phyloP scores from a whole-genome alignment of 2,113 vertebrate species.

The Entelurus aequoreus region DNA sequence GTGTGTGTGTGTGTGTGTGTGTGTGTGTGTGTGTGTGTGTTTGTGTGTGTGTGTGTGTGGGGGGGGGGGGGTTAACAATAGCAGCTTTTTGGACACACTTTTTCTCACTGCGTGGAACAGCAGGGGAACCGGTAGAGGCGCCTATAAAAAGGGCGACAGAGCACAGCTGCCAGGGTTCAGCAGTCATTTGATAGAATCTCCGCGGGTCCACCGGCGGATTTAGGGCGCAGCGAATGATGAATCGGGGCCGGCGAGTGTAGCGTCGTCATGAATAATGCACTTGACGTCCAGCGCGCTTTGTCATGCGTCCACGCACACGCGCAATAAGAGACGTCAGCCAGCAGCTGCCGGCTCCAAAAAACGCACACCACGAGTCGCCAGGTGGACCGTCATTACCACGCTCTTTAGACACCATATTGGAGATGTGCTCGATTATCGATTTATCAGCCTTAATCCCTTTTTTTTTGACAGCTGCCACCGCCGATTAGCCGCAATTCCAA shows the following conservation, averaged over 20 bases:
- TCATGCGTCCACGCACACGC: constrained; percentile 20
- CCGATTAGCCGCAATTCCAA: constrained; percentile 5
- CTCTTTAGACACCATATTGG: constrained; percentile 30
- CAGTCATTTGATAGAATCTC: constrained; percentile 67
- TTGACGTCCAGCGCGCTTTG: constrained; percentile 45
- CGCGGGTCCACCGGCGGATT: constrained; percentile 34
- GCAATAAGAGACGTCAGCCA: constrained; percentile 14
- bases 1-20: too few species aligned
- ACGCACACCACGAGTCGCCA: constrained; percentile 6
- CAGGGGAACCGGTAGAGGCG: constrained; percentile 73
- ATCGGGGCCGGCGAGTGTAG: constrained; percentile 7
- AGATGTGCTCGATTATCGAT: constrained; percentile 52
- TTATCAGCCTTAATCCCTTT: constrained; percentile 39
- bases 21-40: too few species aligned
- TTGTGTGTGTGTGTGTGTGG: fast-evolving
- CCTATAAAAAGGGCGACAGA: constrained; percentile 69
- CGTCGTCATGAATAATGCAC: constrained; percentile 64
- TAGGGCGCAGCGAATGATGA: constrained; percentile 18
- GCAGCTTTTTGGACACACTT: constrained; percentile 80
- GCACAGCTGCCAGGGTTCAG: constrained; percentile 71
- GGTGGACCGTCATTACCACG: constrained; percentile 8
- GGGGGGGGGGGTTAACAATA: constrained; percentile 57
- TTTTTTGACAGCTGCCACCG: constrained; percentile 53
- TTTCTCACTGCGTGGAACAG: constrained; percentile 77
- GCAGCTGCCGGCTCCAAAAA: constrained; percentile 13